Evolutionary conservation across 2,888 invertebrate species (phyloP).

Genomic region (Hydrotaea diabolus): DNA sequence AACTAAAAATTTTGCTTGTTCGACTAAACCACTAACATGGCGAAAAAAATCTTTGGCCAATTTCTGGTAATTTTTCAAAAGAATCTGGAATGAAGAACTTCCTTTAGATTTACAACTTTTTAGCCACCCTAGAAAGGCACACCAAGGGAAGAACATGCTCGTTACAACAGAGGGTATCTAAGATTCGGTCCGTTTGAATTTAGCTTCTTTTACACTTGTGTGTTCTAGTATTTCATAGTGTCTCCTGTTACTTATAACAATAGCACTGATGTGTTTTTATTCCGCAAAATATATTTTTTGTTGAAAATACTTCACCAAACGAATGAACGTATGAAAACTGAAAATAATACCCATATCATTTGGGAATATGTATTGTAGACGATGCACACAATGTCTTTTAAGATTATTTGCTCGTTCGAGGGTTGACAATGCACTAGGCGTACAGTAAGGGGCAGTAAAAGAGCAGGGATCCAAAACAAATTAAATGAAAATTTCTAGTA

Average conservation of each 20-base stretch:
- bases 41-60: background rate
- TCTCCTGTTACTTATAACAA: too few species aligned
- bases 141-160: too few species aligned
- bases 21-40: too few species aligned
- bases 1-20: too few species aligned
- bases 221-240: too few species aligned
- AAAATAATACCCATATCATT: slow-evolving; percentile 33
- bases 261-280: background rate
- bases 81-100: too few species aligned
- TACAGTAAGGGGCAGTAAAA: background rate
- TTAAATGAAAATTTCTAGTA: too few species aligned
- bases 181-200: background rate
- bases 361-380: slow-evolving; percentile 11
- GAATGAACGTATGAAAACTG: slow-evolving; percentile 7
- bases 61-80: too few species aligned
- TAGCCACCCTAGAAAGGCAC: too few species aligned
- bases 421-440: background rate
- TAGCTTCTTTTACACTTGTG: too few species aligned
- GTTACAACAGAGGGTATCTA: background rate
- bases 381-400: background rate
- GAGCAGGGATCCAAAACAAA: background rate
- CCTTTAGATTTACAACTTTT: too few species aligned
- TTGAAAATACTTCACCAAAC: background rate
- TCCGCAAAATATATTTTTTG: background rate
- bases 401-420: background rate